Conservation (phyloP, 2,797 vertebrate species). For the Peromyscus attwateri region DNA sequence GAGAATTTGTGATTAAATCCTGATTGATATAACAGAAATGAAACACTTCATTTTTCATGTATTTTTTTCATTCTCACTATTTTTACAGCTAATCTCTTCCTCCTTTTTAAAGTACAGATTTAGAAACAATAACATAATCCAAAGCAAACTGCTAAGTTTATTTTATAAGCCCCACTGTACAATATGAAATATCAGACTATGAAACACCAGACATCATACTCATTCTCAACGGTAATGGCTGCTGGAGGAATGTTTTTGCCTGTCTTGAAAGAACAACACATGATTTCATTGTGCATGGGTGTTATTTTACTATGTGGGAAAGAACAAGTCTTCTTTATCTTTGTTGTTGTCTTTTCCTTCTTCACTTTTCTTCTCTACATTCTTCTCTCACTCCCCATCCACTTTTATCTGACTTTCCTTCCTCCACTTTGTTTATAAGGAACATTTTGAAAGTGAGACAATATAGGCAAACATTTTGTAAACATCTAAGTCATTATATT, state of each 20-base stretch:
- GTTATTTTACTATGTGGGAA: constrained; percentile 38
- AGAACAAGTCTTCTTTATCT: neutral
- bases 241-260: neutral
- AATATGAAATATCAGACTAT: constrained; percentile 58
- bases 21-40: neutral
- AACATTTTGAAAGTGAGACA: neutral
- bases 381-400: too few relatives aligned
- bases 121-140: constrained; percentile 40
- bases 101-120: neutral
- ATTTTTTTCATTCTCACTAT: constrained; percentile 8
- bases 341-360: neutral
- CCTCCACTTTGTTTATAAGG: neutral
- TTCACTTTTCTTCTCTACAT: too few relatives aligned
- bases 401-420: neutral
- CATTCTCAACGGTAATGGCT: neutral
- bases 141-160: constrained; percentile 60
- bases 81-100: neutral
- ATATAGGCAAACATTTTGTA: neutral
- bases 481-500: constrained; percentile 10
- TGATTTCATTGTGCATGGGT: neutral
- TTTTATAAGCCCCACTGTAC: constrained; percentile 59
- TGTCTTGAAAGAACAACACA: constrained; percentile 22
- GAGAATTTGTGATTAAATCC: neutral
- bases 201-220: constrained; percentile 23
- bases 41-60: constrained; percentile 31